Base-by-base conservation (phyloP, 1,140 invertebrate species). In the Steinernema khuongi region DNA sequence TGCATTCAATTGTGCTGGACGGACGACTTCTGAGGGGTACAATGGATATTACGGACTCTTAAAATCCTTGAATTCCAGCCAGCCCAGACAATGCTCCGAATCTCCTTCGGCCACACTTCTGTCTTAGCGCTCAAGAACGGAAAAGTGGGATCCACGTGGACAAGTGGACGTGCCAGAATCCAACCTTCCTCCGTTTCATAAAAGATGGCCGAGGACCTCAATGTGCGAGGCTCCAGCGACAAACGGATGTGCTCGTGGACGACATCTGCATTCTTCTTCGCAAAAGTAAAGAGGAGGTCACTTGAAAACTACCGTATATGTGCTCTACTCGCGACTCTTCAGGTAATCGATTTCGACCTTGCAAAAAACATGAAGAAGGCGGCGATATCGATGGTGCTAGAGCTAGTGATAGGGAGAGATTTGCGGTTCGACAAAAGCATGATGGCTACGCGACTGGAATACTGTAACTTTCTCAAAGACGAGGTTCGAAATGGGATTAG, bases 91-190 rank as follows among this genome's bases (percentile, higher is more conserved):
- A 60, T 22, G 14, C 50, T 60, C 50, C 50, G 11, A 7, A 17
- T 60, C 50, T 60, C 50, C 14, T 60, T 26, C 7, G 50, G 26
- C 14, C 4, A 22, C 50, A 14, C 4, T 60, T 17, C 22, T 7
- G 4, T 4, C 50, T 60, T 2, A 60, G 50, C 22, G 4, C 11
- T 17, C 50, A 60, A 7, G 50, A 60, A 26, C 7, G 22, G 4
- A 60, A 60, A 22, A 7, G 26, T 22, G 4, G 26, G 2, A 60
- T 60, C 7, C 50, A 60, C 14, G 7, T 60, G 7, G 50, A 60
- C 19, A 60, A 60, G 50, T 60, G 50, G 50, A 60, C 50, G 11
- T 60, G 50, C 19, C 50, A 60, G 50, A 60, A 60, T 60, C 50
- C 22, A 4, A 22, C 19, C 26, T 17, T 60, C 11, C 4, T 60